These are phyloP conservation scores for Parauchenoglanis ngamensis DNA, from an alignment of 2,797 vertebrate genomes.

Conservation along the genomic window DNA sequence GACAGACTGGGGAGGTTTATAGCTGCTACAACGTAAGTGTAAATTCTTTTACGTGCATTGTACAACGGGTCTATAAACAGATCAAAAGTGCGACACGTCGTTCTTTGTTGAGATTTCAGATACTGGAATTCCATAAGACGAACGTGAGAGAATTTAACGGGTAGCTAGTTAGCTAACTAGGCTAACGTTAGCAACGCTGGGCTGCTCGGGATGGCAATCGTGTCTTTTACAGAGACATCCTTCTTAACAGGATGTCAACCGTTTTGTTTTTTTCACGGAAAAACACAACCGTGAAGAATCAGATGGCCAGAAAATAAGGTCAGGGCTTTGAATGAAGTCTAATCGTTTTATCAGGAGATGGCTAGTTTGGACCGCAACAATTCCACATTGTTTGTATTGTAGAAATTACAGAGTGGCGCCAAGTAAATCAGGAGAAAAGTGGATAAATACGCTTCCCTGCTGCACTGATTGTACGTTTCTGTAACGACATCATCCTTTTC, in stretches of 20 bases:
- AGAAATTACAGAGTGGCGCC: background rate
- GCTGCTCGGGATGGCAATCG: background rate
- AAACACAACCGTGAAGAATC: background rate
- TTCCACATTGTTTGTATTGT: background rate
- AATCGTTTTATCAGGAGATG: background rate
- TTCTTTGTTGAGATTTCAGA: too few relatives aligned
- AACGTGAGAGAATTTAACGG: background rate
- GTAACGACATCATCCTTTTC: background rate
- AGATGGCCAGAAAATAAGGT: background rate
- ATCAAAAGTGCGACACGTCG: too few relatives aligned
- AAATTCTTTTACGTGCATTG: too few relatives aligned
- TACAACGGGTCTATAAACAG: too few relatives aligned
- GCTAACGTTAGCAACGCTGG: background rate
- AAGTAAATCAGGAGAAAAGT: background rate
- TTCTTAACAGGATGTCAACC: background rate
- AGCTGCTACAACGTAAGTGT: too few relatives aligned
- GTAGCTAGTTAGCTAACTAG: background rate
- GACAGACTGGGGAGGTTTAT: too few relatives aligned
- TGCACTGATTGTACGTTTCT: background rate
- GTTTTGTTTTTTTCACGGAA: background rate
- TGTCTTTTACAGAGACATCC: background rate
- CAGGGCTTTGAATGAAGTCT: background rate
- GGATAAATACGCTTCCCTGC: background rate
- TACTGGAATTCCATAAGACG: too few relatives aligned
- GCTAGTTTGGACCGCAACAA: background rate